phyloP scores from a whole-genome alignment of 2,797 vertebrate genomes.

The Pygocentrus nattereri region DNA sequence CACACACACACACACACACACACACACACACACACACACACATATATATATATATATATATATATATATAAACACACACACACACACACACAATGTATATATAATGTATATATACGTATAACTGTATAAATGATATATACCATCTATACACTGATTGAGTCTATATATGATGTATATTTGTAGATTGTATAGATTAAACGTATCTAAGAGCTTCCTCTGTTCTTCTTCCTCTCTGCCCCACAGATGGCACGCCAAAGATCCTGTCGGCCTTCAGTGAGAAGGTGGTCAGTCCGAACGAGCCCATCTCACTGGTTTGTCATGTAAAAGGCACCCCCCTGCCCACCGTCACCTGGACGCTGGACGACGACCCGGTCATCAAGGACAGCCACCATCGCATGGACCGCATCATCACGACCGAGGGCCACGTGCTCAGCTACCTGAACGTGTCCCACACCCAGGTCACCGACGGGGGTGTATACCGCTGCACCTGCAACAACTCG shows the following conservation, averaged over 20 bases:
- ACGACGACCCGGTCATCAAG: constrained; percentile 95
- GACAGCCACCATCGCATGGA: constrained; percentile 93
- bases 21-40: too few relatives aligned
- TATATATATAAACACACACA: too few relatives aligned
- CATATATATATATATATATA: too few relatives aligned
- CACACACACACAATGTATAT: too few relatives aligned
- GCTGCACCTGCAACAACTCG: constrained; percentile 98
- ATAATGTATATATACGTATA: too few relatives aligned
- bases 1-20: too few relatives aligned
- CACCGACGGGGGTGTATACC: constrained; percentile 96
- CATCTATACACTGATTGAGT: too few relatives aligned
- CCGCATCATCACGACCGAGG: constrained; percentile 92
- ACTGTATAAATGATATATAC: too few relatives aligned
- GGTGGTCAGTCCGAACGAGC: constrained; percentile 94
- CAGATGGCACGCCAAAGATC: constrained; percentile 98
- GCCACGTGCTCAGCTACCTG: constrained; percentile 96
- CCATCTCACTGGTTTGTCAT: constrained; percentile 94
- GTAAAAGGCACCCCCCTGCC: constrained; percentile 96
- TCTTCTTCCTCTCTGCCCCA: neutral
- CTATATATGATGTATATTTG: too few relatives aligned
- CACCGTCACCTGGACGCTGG: constrained; percentile 92
- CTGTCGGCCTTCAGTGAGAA: constrained; percentile 97
- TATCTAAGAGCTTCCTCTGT: too few relatives aligned
- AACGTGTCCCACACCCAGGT: constrained; percentile 97
- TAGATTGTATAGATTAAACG: too few relatives aligned